Evolutionary conservation across 1,140 invertebrate species (phyloP), one percentile per base, ranked within the genome.

Genomic region (Tribolium castaneum): DNA sequence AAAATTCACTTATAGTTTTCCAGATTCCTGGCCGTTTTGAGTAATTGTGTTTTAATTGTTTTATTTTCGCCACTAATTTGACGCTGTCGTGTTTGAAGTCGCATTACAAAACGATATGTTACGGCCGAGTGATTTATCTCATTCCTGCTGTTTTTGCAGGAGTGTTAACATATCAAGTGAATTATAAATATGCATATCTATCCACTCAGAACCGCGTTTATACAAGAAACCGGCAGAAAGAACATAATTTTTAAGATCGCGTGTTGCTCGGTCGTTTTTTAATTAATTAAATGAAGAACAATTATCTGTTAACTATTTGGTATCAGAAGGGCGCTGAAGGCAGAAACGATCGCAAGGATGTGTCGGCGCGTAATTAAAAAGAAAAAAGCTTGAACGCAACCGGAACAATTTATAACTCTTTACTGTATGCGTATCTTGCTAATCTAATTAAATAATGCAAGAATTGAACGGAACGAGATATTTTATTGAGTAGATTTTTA

Each of bases 251-350:
- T 25, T 10, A 62, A 62, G 19, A 66, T 66, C 30, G 59, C 59
- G 59, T 66, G 59, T 66, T 66, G 7, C 12, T 34, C 2, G 19
- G n/a, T 35, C 30, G 59, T 66, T 66, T 66, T 66, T 66, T 66
- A 66, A 66, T 22, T 66, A 66, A 66, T 66, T 66, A 66, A 66
- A 66, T 66, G 59, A 66, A 30, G 59, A 66, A 39, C 59, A 66
- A 66, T 66, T 66, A 66, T 22, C 30, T 66, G 14, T n/a, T 34
- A 66, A 66, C 25, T 66, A 66, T 66, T 30, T 35, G 59, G 59
- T 34, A 66, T 66, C 30, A 45, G 12, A 66, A 35, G 59, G 59
- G 59, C 59, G 13, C 59, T n/a, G 9, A 10, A 62, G 56, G 56
- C 25, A 19, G 16, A 19, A 19, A 19, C 16, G 2, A 19, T 19